phyloP scores from a whole-genome alignment of 2,888 invertebrate genomes.

The Limnephilus lunatus region DNA sequence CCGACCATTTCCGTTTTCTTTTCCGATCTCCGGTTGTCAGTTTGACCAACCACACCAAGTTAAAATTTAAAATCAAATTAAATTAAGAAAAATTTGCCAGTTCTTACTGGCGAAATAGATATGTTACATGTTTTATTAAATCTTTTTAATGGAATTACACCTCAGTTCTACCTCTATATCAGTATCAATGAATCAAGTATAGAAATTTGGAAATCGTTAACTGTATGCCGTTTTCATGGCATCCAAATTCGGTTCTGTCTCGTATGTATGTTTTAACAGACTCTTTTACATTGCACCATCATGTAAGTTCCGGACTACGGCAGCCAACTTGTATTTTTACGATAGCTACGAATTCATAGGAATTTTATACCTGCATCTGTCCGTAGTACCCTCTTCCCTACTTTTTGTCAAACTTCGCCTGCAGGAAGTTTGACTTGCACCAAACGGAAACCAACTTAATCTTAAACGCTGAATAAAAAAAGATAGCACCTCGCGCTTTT shows the following conservation, averaged over 20 bases:
- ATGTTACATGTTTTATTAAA: too few relatives aligned
- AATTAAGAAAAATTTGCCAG: too few relatives aligned
- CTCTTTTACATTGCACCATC: background rate
- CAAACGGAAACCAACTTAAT: background rate
- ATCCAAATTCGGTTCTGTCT: background rate
- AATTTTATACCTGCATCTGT: conserved; percentile 34
- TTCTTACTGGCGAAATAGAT: too few relatives aligned
- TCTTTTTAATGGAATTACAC: too few relatives aligned
- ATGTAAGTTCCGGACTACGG: background rate
- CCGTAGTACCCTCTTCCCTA: background rate
- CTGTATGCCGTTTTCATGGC: too few relatives aligned
- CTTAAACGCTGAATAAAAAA: background rate
- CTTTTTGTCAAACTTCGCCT: background rate
- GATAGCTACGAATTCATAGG: conserved; percentile 23
- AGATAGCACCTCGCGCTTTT: background rate
- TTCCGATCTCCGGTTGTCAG: too few relatives aligned
- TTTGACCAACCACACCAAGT: too few relatives aligned
- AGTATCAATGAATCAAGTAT: too few relatives aligned
- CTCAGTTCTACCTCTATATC: too few relatives aligned
- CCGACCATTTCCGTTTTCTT: too few relatives aligned
- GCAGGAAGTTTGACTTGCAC: background rate
- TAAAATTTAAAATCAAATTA: too few relatives aligned
- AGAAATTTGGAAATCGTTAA: too few relatives aligned
- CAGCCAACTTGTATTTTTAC: conserved; percentile 47
- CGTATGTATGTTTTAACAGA: background rate